Base-by-base conservation (phyloP, 1,140 invertebrate genomes). In the Penaeus japonicus region DNA sequence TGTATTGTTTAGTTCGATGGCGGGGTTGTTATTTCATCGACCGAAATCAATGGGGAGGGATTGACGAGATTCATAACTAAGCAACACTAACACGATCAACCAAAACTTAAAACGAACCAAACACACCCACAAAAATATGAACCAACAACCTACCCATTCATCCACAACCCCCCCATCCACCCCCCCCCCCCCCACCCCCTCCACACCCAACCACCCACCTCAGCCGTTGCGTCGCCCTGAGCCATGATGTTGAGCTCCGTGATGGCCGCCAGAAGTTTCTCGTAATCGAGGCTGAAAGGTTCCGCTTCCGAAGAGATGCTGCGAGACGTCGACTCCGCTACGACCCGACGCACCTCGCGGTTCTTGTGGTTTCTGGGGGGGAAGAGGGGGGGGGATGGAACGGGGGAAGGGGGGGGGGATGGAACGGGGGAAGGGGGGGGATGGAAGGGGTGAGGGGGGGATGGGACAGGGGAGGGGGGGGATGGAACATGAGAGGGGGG, bases 271-370 rank as follows among this genome's bases (percentile, higher is more conserved):
- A 90, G 32, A 22, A 90, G 90, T 75, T 90, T 80, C 62, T 90
- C 90, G 73, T 89, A 90, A 82, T 90, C 88, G 12, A 90, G 47
- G 39, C 80, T 87, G 75, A 90, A 90, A 2, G 90, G 90, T 53
- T 90, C 90, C 0, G 88, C 88, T 35, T 90, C 90, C 0, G 90
- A 90, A 15, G 87, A 89, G 27, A 90, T 89, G 54, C 90, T 90
- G 0, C 90, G 55, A 15, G 88, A 89, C 20, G 90, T 90, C n/a
- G 90, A 90, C 35, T 90, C 90, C 2, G 85, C 88, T 24, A 89
- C 88, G 10, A 89, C 86, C 10, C 90, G 32, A 4, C 90, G 85
- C 55, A 87, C 78, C 47, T 89, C 90, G 22, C 80, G 35, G 84
- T 87, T 89, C 47, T 89, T 89, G 87, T 89, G 87, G 57, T 84